Conservation (phyloP, 2,113 vertebrate species). For the Prionailurus viverrinus region DNA sequence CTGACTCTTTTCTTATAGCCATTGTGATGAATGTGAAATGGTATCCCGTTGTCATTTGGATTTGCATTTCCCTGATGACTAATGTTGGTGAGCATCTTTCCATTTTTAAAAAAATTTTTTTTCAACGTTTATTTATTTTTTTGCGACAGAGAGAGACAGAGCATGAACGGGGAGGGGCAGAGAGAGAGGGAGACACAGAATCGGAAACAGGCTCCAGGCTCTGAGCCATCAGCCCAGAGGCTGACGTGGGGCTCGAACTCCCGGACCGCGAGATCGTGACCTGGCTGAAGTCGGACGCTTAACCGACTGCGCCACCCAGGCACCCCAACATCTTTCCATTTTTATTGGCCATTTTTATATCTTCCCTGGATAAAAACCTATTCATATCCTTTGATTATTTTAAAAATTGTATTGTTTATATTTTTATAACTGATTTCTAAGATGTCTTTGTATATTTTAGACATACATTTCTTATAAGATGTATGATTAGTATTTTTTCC, state of each 20-base stretch:
- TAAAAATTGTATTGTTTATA: background rate
- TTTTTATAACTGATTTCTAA: slow-evolving; percentile 4
- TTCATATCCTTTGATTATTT: background rate
- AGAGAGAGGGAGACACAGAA: no score
- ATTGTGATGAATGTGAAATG: background rate
- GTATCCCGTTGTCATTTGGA: background rate
- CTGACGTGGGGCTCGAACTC: no score
- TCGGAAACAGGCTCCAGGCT: no score
- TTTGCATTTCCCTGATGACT: background rate
- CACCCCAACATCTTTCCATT: no score
- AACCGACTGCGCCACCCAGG: no score
- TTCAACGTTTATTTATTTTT: no score
- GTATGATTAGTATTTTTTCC: slow-evolving; percentile 10
- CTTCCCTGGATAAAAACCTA: background rate
- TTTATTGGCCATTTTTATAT: background rate
- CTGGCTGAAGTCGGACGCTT: no score
- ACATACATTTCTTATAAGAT: background rate
- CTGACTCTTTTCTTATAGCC: background rate
- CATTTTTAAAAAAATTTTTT: no score
- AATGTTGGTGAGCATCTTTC: background rate
- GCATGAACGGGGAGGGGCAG: no score
- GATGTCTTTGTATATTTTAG: background rate
- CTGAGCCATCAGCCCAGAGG: no score
- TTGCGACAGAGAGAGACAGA: no score
- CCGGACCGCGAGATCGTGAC: no score